Percentiles rank a stretch among this genome's conserved stretches.
Evolutionary conservation across 1,140 invertebrate genomes (phyloP).

Genomic region (Alviniconcha marisindica): DNA sequence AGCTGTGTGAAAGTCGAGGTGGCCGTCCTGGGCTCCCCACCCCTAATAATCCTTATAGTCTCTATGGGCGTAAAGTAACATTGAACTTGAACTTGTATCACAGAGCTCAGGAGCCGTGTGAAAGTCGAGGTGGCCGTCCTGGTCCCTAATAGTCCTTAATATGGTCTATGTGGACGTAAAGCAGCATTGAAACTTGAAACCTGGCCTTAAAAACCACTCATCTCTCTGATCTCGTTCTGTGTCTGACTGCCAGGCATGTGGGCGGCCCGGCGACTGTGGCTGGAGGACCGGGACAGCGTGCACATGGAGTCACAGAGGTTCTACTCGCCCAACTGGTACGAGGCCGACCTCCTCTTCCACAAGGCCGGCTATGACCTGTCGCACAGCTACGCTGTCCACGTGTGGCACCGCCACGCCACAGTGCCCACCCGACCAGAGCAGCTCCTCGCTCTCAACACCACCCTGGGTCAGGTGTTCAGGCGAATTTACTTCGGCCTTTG

Average conservation of each 20-base stretch:
- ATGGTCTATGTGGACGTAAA: no score
- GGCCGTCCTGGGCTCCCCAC: no score
- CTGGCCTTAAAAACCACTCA: no score
- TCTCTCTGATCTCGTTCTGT: no score
- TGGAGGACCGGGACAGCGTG: slow-evolving; percentile 35
- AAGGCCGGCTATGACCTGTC: slow-evolving; percentile 48
- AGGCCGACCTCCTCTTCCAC: slow-evolving; percentile 39
- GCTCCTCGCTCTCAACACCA: slow-evolving; percentile 39
- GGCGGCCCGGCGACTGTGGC: slow-evolving; percentile 40
- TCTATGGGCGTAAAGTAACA: no score
- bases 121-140: no score
- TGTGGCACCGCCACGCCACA: slow-evolving; percentile 42
- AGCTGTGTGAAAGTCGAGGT: no score
- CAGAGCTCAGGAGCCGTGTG: no score
- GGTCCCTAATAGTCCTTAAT: no score
- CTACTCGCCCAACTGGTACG: slow-evolving; percentile 47
- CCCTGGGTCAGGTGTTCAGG: slow-evolving; percentile 43
- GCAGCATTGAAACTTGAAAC: no score
- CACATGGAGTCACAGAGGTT: slow-evolving; percentile 49
- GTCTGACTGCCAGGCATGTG: slow-evolving; percentile 34
- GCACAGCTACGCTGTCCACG: slow-evolving; percentile 52
- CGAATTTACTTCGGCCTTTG: slow-evolving; percentile 42
- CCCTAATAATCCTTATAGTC: no score
- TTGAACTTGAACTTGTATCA: no score
- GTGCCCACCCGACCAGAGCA: slow-evolving; percentile 1